Conservation (phyloP, 1,140 invertebrate species). For the Drosophila repletoides region DNA sequence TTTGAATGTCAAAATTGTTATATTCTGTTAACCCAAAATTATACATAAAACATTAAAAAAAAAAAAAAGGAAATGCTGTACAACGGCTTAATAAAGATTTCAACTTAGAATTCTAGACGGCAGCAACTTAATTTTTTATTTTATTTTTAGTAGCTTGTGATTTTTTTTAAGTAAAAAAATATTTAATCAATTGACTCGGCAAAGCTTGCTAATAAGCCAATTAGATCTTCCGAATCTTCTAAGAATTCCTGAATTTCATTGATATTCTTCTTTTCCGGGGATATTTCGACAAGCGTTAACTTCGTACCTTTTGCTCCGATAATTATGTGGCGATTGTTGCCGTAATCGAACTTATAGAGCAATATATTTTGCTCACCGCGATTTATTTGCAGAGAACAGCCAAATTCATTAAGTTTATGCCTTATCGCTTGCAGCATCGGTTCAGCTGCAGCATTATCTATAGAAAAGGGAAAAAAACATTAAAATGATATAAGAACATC, state of each 20-base stretch:
- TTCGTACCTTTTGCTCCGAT: background rate
- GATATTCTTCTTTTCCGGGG: conserved; percentile 1
- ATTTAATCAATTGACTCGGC: too few relatives aligned
- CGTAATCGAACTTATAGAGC: conserved; percentile 16
- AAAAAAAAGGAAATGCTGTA: too few relatives aligned
- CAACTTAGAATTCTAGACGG: too few relatives aligned
- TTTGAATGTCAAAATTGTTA: too few relatives aligned
- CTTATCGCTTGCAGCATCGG: background rate
- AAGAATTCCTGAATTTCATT: background rate
- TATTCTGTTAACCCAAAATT: too few relatives aligned
- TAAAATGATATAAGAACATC: background rate
- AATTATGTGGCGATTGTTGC: background rate
- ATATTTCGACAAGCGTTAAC: conserved; percentile 7
- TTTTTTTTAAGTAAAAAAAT: too few relatives aligned
- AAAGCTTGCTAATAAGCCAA: conserved; percentile 7
- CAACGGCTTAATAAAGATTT: too few relatives aligned
- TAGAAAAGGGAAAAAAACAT: background rate
- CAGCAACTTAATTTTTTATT: too few relatives aligned
- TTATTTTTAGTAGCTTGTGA: too few relatives aligned
- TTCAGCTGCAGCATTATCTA: background rate
- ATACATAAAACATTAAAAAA: too few relatives aligned
- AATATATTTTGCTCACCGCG: background rate
- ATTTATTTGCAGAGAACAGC: background rate
- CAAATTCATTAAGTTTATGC: background rate
- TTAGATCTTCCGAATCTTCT: conserved; percentile 21